phyloP scores from a whole-genome alignment of 2,888 invertebrate species.

The Galeruca laticollis region DNA sequence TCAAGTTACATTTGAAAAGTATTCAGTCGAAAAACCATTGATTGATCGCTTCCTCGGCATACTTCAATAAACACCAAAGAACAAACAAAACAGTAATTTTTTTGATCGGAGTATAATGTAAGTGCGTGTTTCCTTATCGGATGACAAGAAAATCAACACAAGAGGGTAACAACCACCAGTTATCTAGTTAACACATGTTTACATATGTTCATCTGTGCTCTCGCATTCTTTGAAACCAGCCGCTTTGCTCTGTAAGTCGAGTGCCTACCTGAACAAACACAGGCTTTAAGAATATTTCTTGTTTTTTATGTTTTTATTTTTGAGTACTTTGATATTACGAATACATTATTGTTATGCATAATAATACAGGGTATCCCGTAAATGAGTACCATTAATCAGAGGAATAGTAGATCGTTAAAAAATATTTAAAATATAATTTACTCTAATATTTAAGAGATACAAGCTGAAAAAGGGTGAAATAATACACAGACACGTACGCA shows the following conservation, averaged over 20 bases:
- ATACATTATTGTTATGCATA: neutral
- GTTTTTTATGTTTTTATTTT: neutral
- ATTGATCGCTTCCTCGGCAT: slow-evolving; percentile 44
- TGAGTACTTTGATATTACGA: neutral
- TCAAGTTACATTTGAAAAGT: slow-evolving; percentile 1
- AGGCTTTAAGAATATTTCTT: slow-evolving; percentile 2
- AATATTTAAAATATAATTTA: no score
- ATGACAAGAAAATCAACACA: slow-evolving; percentile 51
- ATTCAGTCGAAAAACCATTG: slow-evolving; percentile 31
- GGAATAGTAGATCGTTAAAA: no score
- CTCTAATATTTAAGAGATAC: no score
- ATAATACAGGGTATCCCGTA: no score
- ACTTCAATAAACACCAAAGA: slow-evolving; percentile 42
- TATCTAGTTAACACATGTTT: slow-evolving; percentile 57
- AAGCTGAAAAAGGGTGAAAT: no score
- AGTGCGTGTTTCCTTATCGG: slow-evolving; percentile 50
- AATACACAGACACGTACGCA: no score
- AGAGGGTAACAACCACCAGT: slow-evolving; percentile 53
- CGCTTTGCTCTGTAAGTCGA: slow-evolving; percentile 44
- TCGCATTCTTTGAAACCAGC: slow-evolving; percentile 46
- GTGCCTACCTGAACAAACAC: slow-evolving; percentile 54
- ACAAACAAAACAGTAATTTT: slow-evolving; percentile 45
- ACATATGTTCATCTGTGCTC: slow-evolving; percentile 55
- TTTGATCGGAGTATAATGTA: slow-evolving; percentile 43
- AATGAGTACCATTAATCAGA: no score